phyloP scores from a whole-genome alignment of 2,888 invertebrate species.

The Gymnoscelis rufifasciata region DNA sequence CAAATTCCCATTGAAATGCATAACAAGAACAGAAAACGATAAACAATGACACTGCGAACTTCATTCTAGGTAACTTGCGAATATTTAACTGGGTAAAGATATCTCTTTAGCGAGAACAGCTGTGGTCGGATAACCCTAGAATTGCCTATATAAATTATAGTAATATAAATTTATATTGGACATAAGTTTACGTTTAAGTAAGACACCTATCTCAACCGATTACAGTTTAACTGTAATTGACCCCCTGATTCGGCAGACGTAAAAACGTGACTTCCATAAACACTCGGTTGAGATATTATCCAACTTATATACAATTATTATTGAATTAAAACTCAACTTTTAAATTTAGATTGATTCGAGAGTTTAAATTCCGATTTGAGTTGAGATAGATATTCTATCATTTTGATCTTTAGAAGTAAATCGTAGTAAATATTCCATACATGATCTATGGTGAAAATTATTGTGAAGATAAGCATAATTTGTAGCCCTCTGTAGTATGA shows the following conservation, averaged over 20 bases:
- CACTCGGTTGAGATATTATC: not conserved
- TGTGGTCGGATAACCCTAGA: slow-evolving; percentile 34
- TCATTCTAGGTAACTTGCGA: slow-evolving; percentile 2
- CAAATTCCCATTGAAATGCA: not conserved
- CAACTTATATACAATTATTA: too few species aligned
- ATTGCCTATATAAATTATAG: slow-evolving; percentile 11
- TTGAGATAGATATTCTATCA: too few species aligned
- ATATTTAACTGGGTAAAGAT: slow-evolving; percentile 10
- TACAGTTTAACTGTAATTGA: too few species aligned
- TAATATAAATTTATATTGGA: not conserved
- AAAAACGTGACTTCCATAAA: too few species aligned
- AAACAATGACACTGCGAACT: slow-evolving; percentile 10
- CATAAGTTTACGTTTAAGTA: slow-evolving; percentile 46
- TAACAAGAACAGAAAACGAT: slow-evolving; percentile 3
- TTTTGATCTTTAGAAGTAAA: too few species aligned
- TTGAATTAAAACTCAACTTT: not conserved
- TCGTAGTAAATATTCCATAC: too few species aligned
- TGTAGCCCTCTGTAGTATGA: slow-evolving; percentile 7
- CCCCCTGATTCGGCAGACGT: too few species aligned
- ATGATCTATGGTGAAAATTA: too few species aligned
- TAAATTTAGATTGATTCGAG: not conserved
- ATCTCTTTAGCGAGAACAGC: slow-evolving; percentile 17
- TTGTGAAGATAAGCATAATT: not conserved
- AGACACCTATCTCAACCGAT: slow-evolving; percentile 41
- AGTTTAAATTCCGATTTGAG: too few species aligned